Evolutionary conservation across 2,113 vertebrate genomes (phyloP), one percentile per base, ranked within the genome.

Genomic region (Tenrec ecaudatus): DNA sequence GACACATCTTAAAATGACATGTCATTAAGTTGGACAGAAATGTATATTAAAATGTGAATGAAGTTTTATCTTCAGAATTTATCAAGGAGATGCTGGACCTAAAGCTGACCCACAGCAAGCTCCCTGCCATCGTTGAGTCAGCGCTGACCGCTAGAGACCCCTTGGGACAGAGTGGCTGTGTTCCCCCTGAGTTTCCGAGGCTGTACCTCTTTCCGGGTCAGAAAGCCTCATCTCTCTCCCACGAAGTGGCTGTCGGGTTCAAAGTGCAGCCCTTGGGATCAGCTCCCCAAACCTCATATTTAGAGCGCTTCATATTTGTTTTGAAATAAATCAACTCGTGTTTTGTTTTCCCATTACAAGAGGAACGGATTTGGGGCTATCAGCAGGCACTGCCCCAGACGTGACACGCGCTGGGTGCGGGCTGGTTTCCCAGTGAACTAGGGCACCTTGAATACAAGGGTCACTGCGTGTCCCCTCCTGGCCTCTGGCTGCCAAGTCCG

Each of bases 31-130:
- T 79, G 62, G 22, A 23, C 83, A 79, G 93, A 87, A 85, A 43
- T 33, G 3, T 38, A 38, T 82, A 36, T 82, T 89, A 78, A 85
- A 82, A 66, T 82, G 76, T n/a, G 33, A 86, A 20, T 91, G 60
- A 92, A 62, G 89, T 76, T 91, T 82, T 86, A 25, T 86, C 75
- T 89, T 89, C 27, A 86, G 81, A 89, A 91, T 82, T 57, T 33
- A 53, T 53, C 79, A 78, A 93, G 38, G 81, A 91, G 27, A 53
- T 71, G 20, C 40, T 38, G 60, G 27, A 9, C 36, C 92, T 79
- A 38, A 66, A 19, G 73, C 47, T 53, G 47, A 53, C 47, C 47
- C 47, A 10, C 9, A 53, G 9, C 47, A 5, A 53, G 12, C 47
- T 53, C 47, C 2, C 47, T 53, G 47, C 47, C 47, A 53, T 10